Evolutionary conservation across 2,113 vertebrate genomes (phyloP), one percentile per base, ranked within the genome.

Genomic region (Chloebia gouldiae): DNA sequence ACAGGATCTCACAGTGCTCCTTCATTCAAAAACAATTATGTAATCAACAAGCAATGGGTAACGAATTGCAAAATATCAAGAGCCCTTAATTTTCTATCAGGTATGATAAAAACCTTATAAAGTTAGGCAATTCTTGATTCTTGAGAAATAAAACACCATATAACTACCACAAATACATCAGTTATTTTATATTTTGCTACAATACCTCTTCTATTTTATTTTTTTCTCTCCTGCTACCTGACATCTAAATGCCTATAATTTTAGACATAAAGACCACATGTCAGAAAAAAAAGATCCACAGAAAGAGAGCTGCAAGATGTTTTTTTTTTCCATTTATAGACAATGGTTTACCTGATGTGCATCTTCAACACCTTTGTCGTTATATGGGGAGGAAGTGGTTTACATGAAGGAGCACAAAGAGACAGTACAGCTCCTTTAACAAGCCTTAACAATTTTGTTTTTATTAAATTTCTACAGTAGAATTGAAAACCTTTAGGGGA

Each of bases 161-260:
- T 70, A 95, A 75, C 82, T 88, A 96, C 91, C 86, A 87, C 37
- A 61, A 92, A 76, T 86, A 93, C 30, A 79, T 60, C 72, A 80
- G 53, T 75, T 92, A 65, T 93, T 72, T 94, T 61, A 51, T 96
- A 90, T 96, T 97, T 97, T 97, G 82, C 73, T 86, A 54, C 72
- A 97, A 85, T 87, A 93, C 35, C 53, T 73, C 37, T 91, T 93
- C 35, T 81, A 61, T 96, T 88, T 87, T 35, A 28, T 68, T 27
- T 63, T 93, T 89, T 96, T 94, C 39, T 86, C 7, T 61, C 68
- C 37, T 89, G 53, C 44, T 96, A 92, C 54, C 50, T 96, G 96
- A 97, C 92, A 95, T 80, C 82, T 95, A 97, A 97, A 97, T 96
- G 57, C 39, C 93, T 97, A 31, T 95, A 96, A 96, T 97, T 98